A percentile compares a stretch with the other conserved stretches of the same genome.
Conservation (phyloP, 2,888 invertebrate genomes). For the Rhimphoctona megacephalus region DNA sequence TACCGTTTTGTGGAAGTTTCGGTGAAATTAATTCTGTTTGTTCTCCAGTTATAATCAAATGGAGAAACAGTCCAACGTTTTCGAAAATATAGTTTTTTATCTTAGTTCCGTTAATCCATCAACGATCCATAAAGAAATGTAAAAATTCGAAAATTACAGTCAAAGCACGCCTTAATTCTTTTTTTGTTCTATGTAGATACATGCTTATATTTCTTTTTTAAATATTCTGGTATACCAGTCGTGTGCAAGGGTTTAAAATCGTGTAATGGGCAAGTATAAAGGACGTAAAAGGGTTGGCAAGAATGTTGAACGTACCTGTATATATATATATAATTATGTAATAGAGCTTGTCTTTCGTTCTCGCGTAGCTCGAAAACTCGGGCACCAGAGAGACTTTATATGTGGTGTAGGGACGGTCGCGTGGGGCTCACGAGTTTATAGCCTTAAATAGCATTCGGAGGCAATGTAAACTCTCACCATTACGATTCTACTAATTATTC, state of each 20-base stretch:
- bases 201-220: slow-evolving; percentile 4
- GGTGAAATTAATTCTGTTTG: not conserved
- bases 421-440: slow-evolving; percentile 62
- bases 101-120: not conserved
- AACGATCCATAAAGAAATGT: not conserved
- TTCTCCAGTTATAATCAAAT: not conserved
- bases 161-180: not conserved
- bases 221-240: slow-evolving; percentile 21
- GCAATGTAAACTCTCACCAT: slow-evolving; percentile 66
- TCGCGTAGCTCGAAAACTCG: not conserved
- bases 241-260: slow-evolving; percentile 57
- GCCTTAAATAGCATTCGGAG: slow-evolving; percentile 67
- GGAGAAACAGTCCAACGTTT: not conserved
- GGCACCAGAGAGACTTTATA: slow-evolving; percentile 9
- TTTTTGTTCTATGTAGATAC: not conserved
- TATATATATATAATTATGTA: slow-evolving; percentile 12
- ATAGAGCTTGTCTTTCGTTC: slow-evolving; percentile 28
- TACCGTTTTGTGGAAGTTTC: not conserved
- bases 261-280: slow-evolving; percentile 60
- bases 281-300: slow-evolving; percentile 41
- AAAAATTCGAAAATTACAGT: not conserved
- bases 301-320: slow-evolving; percentile 38
- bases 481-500: slow-evolving; percentile 72
- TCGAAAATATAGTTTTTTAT: not conserved
- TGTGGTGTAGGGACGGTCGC: not conserved